phyloP scores from a whole-genome alignment of 1,140 invertebrate genomes.

The Anadara kagoshimensis region DNA sequence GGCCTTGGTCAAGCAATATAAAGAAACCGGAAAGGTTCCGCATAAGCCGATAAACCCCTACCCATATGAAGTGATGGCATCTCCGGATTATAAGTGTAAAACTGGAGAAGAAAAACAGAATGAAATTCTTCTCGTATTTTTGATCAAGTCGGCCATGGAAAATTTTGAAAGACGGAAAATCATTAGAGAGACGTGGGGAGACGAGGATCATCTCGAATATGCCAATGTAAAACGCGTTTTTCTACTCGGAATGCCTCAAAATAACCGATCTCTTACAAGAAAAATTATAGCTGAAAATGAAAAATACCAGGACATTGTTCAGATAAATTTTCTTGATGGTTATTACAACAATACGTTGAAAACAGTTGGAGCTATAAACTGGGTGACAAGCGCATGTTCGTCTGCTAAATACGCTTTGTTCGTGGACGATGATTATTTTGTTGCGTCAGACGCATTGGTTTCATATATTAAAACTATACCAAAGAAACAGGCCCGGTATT shows the following conservation, averaged over 20 bases:
- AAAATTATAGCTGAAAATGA: slow-evolving; percentile 25
- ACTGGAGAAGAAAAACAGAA: no score
- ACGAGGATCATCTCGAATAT: neutral
- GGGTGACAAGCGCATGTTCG: slow-evolving; percentile 33
- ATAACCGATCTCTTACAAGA: neutral
- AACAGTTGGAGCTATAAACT: slow-evolving; percentile 44
- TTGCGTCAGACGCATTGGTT: slow-evolving; percentile 27
- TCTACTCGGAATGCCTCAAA: slow-evolving; percentile 14
- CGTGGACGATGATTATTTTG: slow-evolving; percentile 48
- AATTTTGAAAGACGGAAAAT: slow-evolving; percentile 8
- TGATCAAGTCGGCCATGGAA: slow-evolving; percentile 21
- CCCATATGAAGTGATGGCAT: no score
- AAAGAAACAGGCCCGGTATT: neutral
- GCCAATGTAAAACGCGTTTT: slow-evolving; percentile 16
- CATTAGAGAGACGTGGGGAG: slow-evolving; percentile 18
- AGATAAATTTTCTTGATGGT: slow-evolving; percentile 46
- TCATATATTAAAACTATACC: neutral
- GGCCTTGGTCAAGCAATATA: no score
- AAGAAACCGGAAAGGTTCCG: no score
- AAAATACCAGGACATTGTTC: slow-evolving; percentile 46
- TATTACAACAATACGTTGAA: slow-evolving; percentile 43
- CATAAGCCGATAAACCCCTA: no score
- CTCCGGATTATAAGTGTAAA: no score
- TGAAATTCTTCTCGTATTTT: slow-evolving; percentile 11
- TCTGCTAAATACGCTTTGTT: slow-evolving; percentile 30